These are phyloP conservation scores for Camponotus pennsylvanicus DNA, from an alignment of 1,140 invertebrate species.

Conservation along the genomic window DNA sequence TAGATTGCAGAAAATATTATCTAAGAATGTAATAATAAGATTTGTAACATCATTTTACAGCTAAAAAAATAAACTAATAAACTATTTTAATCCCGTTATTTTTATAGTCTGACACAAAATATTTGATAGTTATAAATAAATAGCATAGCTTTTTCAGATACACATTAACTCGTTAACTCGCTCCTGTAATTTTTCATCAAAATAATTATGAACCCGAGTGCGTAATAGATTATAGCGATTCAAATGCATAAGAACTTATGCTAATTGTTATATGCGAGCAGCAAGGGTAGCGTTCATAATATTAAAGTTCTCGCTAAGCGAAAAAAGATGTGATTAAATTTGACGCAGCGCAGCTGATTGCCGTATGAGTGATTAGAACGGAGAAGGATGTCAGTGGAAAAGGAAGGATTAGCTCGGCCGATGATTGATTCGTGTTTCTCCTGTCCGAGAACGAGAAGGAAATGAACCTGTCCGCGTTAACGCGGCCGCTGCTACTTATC, in stretches of 20 bases:
- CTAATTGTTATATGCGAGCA: constrained; percentile 27
- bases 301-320: constrained; percentile 27
- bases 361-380: constrained; percentile 50
- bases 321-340: constrained; percentile 59
- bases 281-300: neutral
- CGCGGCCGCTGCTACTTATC: constrained; percentile 54
- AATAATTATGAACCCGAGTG: neutral
- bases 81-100: constrained; percentile 6
- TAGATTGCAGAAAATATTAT: neutral
- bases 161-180: neutral
- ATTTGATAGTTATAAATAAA: neutral
- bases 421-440: constrained; percentile 58
- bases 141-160: neutral
- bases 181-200: neutral
- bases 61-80: neutral
- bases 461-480: constrained; percentile 63
- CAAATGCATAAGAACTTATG: constrained; percentile 17
- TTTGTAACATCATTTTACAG: neutral
- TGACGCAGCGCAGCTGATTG: constrained; percentile 49
- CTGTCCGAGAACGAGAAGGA: constrained; percentile 52
- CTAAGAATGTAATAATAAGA: neutral
- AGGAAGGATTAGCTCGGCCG: constrained; percentile 50
- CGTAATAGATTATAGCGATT: neutral
- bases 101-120: neutral
- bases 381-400: constrained; percentile 43